Base-by-base conservation (phyloP, 2,888 invertebrate genomes). In the Phaedon cochleariae region DNA sequence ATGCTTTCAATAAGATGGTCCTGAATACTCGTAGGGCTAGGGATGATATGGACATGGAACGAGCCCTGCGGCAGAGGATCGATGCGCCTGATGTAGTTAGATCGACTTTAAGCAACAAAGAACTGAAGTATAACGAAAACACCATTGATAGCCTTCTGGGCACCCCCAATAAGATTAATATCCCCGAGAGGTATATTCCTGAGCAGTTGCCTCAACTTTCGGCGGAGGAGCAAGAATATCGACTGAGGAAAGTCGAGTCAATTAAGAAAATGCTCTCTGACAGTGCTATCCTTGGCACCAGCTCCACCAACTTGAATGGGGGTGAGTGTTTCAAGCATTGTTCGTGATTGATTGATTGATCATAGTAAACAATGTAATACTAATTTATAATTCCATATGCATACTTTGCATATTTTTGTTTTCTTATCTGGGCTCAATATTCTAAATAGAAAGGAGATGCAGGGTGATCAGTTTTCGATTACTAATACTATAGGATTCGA, bases 151-250 rank as follows among this genome's bases (percentile, higher is more conserved):
- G 90, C 80, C 85, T 96, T 76, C 85, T 96, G 31, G 92, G 93
- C 53, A 92, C 94, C 15, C 96, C 96, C 12, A 92, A 92, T 82
- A 96, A 96, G 85, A 96, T 96, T 74, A 86, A 92, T 68, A 96
- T 96, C 76, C 96, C 96, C 0, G 96, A 96, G 84, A 87, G 96
- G 73, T 96, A 96, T 79, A 92, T 96, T 74, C 95, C 96, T 20
- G 96, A 96, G 82, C 92, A 93, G 86, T 90, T 93, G 70, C 95
- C 95, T 72, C 93, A 94, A 82, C 83, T 94, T 49, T 90, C 93
- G 0, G 92, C 92, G 0, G 95, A 95, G 79, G 96, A 96, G 79
- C 92, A 93, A 79, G 90, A 91, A 77, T 90, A 92, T 70, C 87
- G 96, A 12, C 88, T 90, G 79, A 92, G 94, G 81, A 96, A 96